Evolutionary conservation across 1,140 invertebrate genomes (phyloP).

Genomic region (Drosophila eugracilis): DNA sequence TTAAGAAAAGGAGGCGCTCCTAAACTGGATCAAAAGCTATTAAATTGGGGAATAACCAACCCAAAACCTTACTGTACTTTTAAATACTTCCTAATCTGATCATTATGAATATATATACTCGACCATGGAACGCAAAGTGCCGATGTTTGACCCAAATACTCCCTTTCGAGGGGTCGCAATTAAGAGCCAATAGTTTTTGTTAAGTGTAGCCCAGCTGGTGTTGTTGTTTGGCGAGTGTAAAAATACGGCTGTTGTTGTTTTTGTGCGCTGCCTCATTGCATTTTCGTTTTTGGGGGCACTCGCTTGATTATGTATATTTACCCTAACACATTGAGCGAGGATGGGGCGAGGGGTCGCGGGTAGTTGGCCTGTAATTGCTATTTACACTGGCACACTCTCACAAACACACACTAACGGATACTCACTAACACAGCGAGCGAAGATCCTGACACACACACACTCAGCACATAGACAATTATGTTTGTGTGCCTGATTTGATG

Average conservation of each 20-base stretch:
- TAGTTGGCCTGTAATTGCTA: conserved; percentile 65
- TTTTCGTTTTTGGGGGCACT: conserved; percentile 54
- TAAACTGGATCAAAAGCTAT: too few species aligned
- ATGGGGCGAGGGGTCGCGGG: background rate
- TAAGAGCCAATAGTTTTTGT: background rate
- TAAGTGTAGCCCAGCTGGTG: conserved; percentile 16
- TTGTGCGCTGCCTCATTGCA: conserved; percentile 42
- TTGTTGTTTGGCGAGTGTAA: conserved; percentile 23
- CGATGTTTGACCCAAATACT: background rate
- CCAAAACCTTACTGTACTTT: too few species aligned
- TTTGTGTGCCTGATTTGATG: conserved; percentile 68
- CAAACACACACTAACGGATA: background rate
- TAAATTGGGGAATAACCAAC: too few species aligned
- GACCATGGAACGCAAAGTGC: too few species aligned
- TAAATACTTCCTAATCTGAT: too few species aligned
- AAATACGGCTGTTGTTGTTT: conserved; percentile 23
- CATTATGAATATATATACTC: too few species aligned
- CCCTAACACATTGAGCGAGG: conserved; percentile 29
- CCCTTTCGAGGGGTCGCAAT: too few species aligned
- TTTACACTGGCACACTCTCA: conserved; percentile 53
- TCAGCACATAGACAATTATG: conserved; percentile 31
- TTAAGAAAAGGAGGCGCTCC: too few species aligned
- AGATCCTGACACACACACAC: conserved; percentile 21
- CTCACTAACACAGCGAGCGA: background rate
- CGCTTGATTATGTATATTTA: conserved; percentile 53